Conservation (phyloP, 2,797 vertebrate genomes). For the Oreochromis mossambicus region DNA sequence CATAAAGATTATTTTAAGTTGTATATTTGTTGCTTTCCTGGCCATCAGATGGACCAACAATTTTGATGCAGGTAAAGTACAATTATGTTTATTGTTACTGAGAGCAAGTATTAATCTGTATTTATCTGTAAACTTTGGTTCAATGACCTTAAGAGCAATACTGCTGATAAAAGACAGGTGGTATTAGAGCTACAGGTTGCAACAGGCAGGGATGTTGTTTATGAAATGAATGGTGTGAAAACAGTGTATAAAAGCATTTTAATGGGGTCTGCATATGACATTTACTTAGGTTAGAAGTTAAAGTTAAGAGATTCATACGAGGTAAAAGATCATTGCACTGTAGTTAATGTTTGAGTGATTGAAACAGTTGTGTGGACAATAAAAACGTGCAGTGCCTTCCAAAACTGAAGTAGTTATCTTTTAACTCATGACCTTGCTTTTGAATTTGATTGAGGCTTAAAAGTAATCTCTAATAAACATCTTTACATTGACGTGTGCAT, state of each 20-base stretch:
- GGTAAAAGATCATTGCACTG: neutral
- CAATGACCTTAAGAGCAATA: neutral
- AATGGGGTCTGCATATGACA: neutral
- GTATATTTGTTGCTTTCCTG: constrained; percentile 32
- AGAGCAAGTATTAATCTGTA: neutral
- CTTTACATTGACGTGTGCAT: neutral
- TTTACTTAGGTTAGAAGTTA: neutral
- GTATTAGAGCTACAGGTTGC: neutral
- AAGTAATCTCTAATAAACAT: neutral
- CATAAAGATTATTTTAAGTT: constrained; percentile 32
- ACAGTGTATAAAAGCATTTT: neutral
- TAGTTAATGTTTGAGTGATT: neutral
- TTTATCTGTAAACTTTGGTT: neutral
- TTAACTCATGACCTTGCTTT: neutral
- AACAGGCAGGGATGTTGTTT: neutral
- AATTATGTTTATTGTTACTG: neutral
- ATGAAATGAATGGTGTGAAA: neutral
- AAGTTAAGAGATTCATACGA: neutral
- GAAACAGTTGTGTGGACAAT: neutral
- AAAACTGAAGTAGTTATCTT: neutral
- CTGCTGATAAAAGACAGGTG: neutral
- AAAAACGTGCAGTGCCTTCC: neutral
- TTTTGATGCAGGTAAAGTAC: constrained; percentile 61
- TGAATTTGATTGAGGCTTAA: neutral
- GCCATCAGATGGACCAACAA: constrained; percentile 55